Percentiles rank a stretch among this genome's conserved stretches.
Evolutionary conservation across 2,797 vertebrate species (phyloP).

Genomic region (Alfaro cultratus): DNA sequence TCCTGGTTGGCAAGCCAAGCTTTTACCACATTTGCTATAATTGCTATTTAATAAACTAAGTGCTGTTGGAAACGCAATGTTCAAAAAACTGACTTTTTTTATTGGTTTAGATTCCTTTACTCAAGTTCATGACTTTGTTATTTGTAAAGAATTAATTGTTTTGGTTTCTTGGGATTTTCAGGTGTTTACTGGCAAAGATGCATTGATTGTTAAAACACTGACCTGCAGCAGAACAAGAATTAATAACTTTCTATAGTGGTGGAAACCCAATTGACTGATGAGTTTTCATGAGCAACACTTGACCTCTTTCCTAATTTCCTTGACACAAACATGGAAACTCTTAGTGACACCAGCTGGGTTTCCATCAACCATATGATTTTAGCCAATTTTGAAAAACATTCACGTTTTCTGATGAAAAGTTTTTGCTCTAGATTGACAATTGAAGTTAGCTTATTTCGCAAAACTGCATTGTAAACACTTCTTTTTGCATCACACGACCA

Average conservation of each 20-base stretch:
- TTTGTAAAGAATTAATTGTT: background rate
- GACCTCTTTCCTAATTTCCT: slow-evolving; percentile 4
- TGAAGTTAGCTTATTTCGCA: no score
- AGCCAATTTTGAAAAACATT: no score
- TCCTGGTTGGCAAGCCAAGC: slow-evolving; percentile 12
- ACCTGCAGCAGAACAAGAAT: background rate
- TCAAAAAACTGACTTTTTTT: background rate
- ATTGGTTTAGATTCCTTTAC: slow-evolving; percentile 4
- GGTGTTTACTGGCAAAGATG: background rate
- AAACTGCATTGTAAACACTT: no score
- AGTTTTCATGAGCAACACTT: background rate
- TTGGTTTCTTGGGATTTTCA: background rate
- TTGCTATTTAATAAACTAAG: slow-evolving; percentile 40
- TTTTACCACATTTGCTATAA: slow-evolving; percentile 50
- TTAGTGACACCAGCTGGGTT: slow-evolving; percentile 2
- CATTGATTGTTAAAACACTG: background rate
- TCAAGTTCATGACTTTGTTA: background rate
- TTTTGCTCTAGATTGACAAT: no score
- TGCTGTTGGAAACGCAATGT: slow-evolving; percentile 12
- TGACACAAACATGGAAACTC: slow-evolving; percentile 8
- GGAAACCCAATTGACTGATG: background rate
- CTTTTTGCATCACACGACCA: no score
- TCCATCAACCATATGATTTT: no score
- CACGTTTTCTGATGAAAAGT: no score
- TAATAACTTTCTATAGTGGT: background rate